Evolutionary conservation across 2,888 invertebrate genomes (phyloP).

Genomic region (Cistogaster globosa): DNA sequence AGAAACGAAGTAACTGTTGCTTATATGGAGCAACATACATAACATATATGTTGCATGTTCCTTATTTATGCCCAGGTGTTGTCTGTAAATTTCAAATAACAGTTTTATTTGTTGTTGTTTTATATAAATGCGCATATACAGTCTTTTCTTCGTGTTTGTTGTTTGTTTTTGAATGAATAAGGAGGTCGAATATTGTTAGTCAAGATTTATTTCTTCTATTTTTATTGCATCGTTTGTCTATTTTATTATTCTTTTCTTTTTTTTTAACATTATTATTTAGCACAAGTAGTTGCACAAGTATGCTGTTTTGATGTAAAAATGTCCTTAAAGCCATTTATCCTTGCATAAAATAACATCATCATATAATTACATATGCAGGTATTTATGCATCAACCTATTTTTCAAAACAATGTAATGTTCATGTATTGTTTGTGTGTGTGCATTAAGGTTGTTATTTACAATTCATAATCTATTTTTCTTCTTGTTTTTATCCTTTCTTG

Average conservation of each 20-base stretch:
- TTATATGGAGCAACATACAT: background rate
- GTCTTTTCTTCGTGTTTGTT: background rate
- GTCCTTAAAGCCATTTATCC: slow-evolving; percentile 68
- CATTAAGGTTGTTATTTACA: slow-evolving; percentile 16
- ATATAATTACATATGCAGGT: slow-evolving; percentile 67
- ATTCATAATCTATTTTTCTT: slow-evolving; percentile 31
- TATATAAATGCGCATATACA: background rate
- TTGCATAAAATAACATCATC: slow-evolving; percentile 69
- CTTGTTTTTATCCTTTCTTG: too few relatives aligned
- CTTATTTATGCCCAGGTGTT: slow-evolving; percentile 60
- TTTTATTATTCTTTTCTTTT: background rate
- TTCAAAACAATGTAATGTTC: background rate
- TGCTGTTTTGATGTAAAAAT: slow-evolving; percentile 62
- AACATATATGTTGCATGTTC: slow-evolving; percentile 16
- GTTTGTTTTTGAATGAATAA: slow-evolving; percentile 29
- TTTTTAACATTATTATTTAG: background rate
- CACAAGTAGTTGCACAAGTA: slow-evolving; percentile 1
- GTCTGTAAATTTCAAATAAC: slow-evolving; percentile 46
- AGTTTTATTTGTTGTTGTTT: slow-evolving; percentile 11
- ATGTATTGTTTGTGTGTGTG: background rate
- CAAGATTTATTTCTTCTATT: background rate
- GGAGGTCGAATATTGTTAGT: slow-evolving; percentile 42
- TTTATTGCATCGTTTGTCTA: background rate
- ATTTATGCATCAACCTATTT: slow-evolving; percentile 52
- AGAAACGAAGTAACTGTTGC: slow-evolving; percentile 1